Conservation (phyloP, 2,888 invertebrate species). For the Eupithecia tripunctaria region DNA sequence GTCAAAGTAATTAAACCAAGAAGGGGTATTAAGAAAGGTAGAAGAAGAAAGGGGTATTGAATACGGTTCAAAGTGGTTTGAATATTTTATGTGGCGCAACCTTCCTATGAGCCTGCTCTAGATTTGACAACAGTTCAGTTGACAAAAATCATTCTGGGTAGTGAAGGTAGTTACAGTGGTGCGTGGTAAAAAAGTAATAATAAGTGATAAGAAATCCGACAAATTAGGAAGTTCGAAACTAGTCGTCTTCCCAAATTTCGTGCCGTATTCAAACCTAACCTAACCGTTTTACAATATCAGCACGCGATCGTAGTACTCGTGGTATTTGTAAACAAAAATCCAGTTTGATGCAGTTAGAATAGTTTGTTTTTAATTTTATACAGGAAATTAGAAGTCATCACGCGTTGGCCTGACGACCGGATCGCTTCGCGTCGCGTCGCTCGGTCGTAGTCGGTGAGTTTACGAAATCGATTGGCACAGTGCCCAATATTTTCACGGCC, state of each 20-base stretch:
- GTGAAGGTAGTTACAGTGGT: no score
- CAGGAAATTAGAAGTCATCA: slow-evolving; percentile 1
- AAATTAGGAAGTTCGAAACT: neutral
- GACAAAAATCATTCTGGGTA: neutral
- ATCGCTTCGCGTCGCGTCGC: no score
- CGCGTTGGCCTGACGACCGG: neutral
- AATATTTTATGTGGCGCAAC: no score
- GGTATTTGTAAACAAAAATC: neutral
- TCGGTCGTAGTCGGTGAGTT: slow-evolving; percentile 41
- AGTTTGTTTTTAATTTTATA: neutral
- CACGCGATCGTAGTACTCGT: neutral
- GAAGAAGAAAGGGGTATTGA: no score
- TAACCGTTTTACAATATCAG: neutral
- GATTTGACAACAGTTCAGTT: no score
- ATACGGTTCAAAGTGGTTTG: no score
- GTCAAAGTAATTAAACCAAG: no score
- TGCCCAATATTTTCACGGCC: slow-evolving; percentile 55
- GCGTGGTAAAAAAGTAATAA: neutral
- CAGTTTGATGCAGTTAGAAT: neutral
- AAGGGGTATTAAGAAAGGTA: no score
- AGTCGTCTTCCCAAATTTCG: neutral
- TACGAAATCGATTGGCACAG: slow-evolving; percentile 64
- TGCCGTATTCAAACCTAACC: neutral
- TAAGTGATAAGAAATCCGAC: neutral
- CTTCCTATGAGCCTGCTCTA: no score